Conservation (phyloP, 2,113 vertebrate species). For the Periophthalmus modestus region DNA sequence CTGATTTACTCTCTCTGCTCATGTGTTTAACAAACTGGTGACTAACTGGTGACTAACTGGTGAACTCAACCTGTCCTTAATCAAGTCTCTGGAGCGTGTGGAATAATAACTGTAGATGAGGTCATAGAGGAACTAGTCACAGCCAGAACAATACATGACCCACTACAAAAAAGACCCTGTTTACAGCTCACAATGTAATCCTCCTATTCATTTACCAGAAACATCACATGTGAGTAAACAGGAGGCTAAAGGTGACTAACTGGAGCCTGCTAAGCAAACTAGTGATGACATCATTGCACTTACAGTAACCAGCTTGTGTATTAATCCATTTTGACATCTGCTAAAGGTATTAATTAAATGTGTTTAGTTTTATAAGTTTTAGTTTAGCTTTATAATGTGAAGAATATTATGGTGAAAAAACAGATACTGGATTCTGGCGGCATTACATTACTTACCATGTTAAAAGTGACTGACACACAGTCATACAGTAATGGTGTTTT, state of each 20-base stretch:
- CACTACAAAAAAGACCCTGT: not conserved
- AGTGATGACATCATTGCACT: not conserved
- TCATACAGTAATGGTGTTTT: not conserved
- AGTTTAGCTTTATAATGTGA: too few relatives aligned
- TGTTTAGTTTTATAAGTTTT: too few relatives aligned
- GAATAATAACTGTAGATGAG: not conserved
- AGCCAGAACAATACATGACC: not conserved
- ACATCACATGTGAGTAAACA: not conserved
- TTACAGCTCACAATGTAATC: not conserved
- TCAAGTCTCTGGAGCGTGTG: not conserved
- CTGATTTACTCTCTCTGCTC: not conserved
- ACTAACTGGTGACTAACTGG: not conserved
- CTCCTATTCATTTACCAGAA: too few relatives aligned
- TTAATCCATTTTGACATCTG: too few relatives aligned
- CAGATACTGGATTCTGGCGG: too few relatives aligned
- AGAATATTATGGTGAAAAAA: too few relatives aligned
- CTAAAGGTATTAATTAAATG: too few relatives aligned
- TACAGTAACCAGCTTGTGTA: too few relatives aligned
- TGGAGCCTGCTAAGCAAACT: not conserved
- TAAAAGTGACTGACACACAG: not conserved
- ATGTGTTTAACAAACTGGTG: too few relatives aligned
- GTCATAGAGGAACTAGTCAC: not conserved
- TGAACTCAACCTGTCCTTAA: not conserved
- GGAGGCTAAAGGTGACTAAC: too few relatives aligned
- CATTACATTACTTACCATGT: not conserved